Conservation (phyloP, 1,140 invertebrate genomes). For the Homarus americanus region DNA sequence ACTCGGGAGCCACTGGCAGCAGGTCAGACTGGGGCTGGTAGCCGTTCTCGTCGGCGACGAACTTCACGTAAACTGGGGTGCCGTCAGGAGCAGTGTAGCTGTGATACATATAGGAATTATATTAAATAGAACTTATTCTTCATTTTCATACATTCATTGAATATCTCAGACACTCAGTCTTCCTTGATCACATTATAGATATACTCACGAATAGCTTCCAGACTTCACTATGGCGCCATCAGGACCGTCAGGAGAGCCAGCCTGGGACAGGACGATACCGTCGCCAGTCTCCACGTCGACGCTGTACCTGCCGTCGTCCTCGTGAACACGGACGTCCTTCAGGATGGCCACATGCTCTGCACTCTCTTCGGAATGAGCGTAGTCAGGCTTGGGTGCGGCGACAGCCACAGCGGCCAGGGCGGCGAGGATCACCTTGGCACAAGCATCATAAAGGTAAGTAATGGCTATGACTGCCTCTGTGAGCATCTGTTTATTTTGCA, state of each 20-base stretch:
- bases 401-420: too few species aligned
- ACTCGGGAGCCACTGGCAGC: constrained; percentile 68
- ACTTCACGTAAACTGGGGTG: constrained; percentile 57
- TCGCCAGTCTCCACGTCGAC: constrained; percentile 52
- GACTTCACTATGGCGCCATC: constrained; percentile 48
- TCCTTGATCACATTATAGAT: not conserved
- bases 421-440: too few species aligned
- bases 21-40: constrained; percentile 69
- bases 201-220: constrained; percentile 49
- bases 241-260: constrained; percentile 44
- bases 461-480: too few species aligned
- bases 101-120: too few species aligned
- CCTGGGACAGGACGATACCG: constrained; percentile 37
- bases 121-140: too few species aligned
- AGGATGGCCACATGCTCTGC: constrained; percentile 10
- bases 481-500: too few species aligned
- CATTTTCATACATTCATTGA: too few species aligned
- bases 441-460: too few species aligned
- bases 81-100: constrained; percentile 70
- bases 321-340: constrained; percentile 11
- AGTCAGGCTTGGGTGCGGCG: too few species aligned
- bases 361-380: too few species aligned
- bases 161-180: not conserved
- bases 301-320: constrained; percentile 49
- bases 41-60: constrained; percentile 71